These are phyloP conservation scores for Sebastes nivosus DNA, from an alignment of 2,797 vertebrate genomes.

Conservation along the genomic window DNA sequence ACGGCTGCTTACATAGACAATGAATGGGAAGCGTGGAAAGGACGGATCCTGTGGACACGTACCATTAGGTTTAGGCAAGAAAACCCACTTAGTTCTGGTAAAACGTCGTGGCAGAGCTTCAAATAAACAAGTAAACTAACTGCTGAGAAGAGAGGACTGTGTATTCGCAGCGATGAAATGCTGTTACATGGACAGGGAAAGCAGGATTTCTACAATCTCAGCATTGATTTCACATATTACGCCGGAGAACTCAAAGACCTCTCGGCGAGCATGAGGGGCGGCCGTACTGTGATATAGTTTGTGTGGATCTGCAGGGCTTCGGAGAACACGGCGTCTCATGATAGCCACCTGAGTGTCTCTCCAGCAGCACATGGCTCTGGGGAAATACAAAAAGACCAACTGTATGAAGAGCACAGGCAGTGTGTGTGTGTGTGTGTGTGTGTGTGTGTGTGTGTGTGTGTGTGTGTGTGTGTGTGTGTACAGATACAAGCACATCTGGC, in stretches of 20 bases:
- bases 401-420: slow-evolving; percentile 57
- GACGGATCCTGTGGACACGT: too few relatives aligned
- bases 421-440: background rate
- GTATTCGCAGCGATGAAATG: too few relatives aligned
- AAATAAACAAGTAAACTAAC: too few relatives aligned
- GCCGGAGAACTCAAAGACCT: background rate
- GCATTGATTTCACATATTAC: background rate
- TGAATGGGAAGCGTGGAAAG: too few relatives aligned
- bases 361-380: slow-evolving; percentile 61
- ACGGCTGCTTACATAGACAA: too few relatives aligned
- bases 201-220: too few relatives aligned
- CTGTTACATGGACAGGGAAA: too few relatives aligned
- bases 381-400: slow-evolving; percentile 68
- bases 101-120: too few relatives aligned
- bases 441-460: background rate
- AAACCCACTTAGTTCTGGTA: too few relatives aligned
- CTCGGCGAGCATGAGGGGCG: background rate
- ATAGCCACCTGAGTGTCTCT: slow-evolving; percentile 78
- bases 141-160: too few relatives aligned
- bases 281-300: background rate
- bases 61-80: too few relatives aligned
- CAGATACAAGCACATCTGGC: slow-evolving; percentile 37
- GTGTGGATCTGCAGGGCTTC: slow-evolving; percentile 30
- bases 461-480: background rate
- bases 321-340: slow-evolving; percentile 73